phyloP scores from a whole-genome alignment of 2,113 vertebrate species.

The Saccopteryx leptura region DNA sequence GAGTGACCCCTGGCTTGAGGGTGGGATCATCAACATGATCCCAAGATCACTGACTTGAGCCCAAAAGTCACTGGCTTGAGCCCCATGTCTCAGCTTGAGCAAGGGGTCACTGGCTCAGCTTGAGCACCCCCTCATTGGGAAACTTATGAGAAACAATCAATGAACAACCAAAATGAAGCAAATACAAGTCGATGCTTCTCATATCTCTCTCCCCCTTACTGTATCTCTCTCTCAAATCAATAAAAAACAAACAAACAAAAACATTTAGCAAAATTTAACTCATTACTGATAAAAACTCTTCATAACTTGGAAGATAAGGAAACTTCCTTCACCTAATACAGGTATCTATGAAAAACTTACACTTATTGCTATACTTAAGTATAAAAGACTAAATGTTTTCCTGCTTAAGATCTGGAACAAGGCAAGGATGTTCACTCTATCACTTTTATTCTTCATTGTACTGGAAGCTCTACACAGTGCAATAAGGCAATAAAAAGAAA shows the following conservation, averaged over 20 bases:
- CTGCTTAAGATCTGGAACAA: background rate
- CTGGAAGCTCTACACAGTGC: background rate
- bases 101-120: no score
- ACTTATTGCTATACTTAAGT: background rate
- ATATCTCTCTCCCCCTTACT: no score
- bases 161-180: no score
- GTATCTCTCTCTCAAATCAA: no score
- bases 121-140: no score
- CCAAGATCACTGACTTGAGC: no score
- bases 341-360: background rate
- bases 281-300: background rate
- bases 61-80: no score
- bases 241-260: background rate
- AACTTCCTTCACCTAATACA: background rate
- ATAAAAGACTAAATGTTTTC: background rate
- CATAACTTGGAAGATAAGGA: background rate
- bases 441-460: background rate
- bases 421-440: background rate
- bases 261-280: background rate
- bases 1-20: no score
- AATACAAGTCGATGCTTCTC: no score
- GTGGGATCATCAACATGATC: no score
- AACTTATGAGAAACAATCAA: no score
- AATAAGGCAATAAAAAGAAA: conserved; percentile 1
- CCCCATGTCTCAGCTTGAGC: no score